Percentiles rank a stretch among this genome's conserved stretches.
Evolutionary conservation across 2,797 vertebrate species (phyloP).

Genomic region (Anas acuta): DNA sequence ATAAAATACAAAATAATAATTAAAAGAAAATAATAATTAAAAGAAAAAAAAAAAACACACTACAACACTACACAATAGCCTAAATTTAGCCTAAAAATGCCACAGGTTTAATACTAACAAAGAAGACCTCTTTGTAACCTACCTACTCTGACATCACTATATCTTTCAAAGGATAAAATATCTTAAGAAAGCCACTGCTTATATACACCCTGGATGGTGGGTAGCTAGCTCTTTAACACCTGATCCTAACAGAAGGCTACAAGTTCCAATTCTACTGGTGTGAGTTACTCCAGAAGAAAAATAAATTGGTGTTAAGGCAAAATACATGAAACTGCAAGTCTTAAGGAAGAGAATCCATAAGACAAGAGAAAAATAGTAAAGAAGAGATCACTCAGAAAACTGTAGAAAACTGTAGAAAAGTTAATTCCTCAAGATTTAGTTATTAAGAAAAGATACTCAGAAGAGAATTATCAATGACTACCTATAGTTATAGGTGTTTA

Average conservation of each 20-base stretch:
- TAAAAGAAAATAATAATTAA: background rate
- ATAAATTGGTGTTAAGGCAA: background rate
- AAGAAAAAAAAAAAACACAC: too few relatives aligned
- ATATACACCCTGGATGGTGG: background rate
- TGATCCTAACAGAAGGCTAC: background rate
- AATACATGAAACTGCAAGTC: background rate
- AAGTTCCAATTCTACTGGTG: background rate
- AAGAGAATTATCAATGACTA: background rate
- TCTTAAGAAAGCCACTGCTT: background rate
- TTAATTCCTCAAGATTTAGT: background rate
- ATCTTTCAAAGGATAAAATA: background rate
- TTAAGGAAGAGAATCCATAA: background rate
- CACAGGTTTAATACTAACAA: background rate
- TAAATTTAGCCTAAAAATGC: background rate
- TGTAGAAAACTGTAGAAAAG: background rate
- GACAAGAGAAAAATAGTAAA: background rate
- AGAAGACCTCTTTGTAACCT: background rate
- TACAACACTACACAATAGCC: fast-evolving
- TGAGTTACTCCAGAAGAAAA: background rate
- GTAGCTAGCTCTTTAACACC: background rate
- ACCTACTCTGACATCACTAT: background rate
- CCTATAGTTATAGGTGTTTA: background rate
- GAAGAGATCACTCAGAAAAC: background rate
- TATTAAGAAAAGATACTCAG: background rate
- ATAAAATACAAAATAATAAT: background rate